Evolutionary conservation across 1,140 invertebrate genomes (phyloP), one percentile per base, ranked within the genome.

Genomic region (Drosophila tani): DNA sequence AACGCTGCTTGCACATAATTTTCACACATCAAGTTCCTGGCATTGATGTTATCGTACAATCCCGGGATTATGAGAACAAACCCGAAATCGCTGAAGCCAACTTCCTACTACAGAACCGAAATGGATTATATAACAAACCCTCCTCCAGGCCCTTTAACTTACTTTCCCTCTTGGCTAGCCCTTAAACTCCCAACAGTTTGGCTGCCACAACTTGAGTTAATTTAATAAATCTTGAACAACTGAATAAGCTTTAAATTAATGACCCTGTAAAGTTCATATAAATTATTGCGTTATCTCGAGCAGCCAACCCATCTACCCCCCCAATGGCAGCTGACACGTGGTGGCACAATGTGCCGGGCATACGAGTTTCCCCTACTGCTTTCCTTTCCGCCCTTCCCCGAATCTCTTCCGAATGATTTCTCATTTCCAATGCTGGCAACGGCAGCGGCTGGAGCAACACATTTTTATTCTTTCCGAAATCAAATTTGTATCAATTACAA

Each of bases 211-310:
- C 91, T 91, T 82, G 82, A 92, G 91, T 92, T 92, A 90, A 92
- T 92, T 92, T 92, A 92, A 92, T 92, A 92, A 92, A 92, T 92
- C 91, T 92, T 92, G 82, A 92, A 92, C 91, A 92, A 92, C 91
- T 92, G 91, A 92, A 91, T 92, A 90, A 92, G 91, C 91, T 92
- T 92, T 90, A 91, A 92, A 92, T 92, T 92, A 92, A 92, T 92
- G 91, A 92, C 91, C 82, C 80, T 86, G 87, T 91, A 91, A 92
- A 92, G 81, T 90, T 91, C 81, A 85, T 85, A 91, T 91, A 91
- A 91, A 85, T 91, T 90, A 91, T 91, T 81, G 73, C 84, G 76
- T 90, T 90, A 85, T 91, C 88, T 91, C 49, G 56, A 71, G 58
- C 75, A 60, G 41, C 60, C 67, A 46, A 11, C 53, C 24, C 21